Conservation (phyloP, 2,888 invertebrate species). For the Lycaena phlaeas region DNA sequence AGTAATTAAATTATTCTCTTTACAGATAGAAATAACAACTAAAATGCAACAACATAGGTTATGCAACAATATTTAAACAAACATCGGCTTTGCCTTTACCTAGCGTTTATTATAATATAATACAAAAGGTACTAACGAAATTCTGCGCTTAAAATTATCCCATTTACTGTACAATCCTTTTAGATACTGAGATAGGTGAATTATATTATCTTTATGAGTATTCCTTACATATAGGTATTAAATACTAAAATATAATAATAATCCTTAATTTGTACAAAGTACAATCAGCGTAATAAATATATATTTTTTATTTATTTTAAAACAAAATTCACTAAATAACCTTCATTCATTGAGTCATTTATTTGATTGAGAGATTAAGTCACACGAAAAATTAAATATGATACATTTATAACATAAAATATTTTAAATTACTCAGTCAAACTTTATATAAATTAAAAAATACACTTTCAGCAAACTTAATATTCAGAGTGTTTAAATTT, state of each 20-base stretch:
- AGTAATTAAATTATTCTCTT: constrained; percentile 3
- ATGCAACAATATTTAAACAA: neutral
- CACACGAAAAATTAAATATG: too few relatives aligned
- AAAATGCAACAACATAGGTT: constrained; percentile 7
- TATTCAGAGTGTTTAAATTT: too few relatives aligned
- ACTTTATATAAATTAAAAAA: too few relatives aligned
- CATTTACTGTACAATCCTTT: constrained; percentile 1
- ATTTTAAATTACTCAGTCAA: too few relatives aligned
- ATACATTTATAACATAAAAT: too few relatives aligned
- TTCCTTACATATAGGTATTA: neutral
- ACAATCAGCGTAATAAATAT: constrained; percentile 1
- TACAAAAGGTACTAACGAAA: constrained; percentile 5
- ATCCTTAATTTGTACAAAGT: constrained; percentile 1
- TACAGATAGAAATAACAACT: constrained; percentile 7
- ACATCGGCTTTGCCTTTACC: constrained; percentile 2
- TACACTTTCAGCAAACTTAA: too few relatives aligned
- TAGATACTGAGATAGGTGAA: constrained; percentile 2
- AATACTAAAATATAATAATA: neutral
- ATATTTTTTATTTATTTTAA: too few relatives aligned
- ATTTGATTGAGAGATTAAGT: too few relatives aligned
- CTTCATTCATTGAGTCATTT: too few relatives aligned
- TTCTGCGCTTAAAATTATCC: constrained; percentile 5
- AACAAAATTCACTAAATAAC: too few relatives aligned
- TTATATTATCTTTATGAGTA: neutral
- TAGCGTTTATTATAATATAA: neutral